Conservation (phyloP, 2,113 vertebrate species). For the Pavo muticus region DNA sequence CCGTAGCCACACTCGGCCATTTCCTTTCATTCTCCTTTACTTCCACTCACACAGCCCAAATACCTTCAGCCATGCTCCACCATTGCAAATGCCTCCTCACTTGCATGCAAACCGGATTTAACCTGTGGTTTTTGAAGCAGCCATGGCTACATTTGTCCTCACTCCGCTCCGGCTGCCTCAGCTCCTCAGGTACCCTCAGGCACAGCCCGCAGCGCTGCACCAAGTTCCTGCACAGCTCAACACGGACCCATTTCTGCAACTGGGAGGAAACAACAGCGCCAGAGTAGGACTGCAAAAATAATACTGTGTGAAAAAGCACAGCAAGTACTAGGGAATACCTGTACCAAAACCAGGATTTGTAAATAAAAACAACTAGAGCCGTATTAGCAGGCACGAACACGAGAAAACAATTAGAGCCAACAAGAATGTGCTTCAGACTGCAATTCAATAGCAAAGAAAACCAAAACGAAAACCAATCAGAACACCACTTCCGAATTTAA, state of each 20-base stretch:
- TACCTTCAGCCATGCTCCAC: fast-evolving
- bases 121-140: background rate
- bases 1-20: fast-evolving
- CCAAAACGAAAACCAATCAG: background rate
- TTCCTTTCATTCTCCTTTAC: background rate
- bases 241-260: background rate
- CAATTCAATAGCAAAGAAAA: background rate
- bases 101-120: fast-evolving
- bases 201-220: background rate
- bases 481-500: background rate
- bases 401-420: background rate
- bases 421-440: background rate
- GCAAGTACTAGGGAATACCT: background rate
- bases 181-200: too few species aligned
- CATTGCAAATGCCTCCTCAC: background rate
- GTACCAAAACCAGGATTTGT: background rate
- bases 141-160: fast-evolving
- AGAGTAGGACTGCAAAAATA: background rate
- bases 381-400: background rate
- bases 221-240: background rate
- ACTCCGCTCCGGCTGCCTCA: fast-evolving
- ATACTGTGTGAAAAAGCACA: background rate
- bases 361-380: background rate
- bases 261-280: background rate
- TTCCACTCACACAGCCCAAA: fast-evolving